Conservation (phyloP, 2,113 vertebrate genomes). For the Nycticorax nycticorax region DNA sequence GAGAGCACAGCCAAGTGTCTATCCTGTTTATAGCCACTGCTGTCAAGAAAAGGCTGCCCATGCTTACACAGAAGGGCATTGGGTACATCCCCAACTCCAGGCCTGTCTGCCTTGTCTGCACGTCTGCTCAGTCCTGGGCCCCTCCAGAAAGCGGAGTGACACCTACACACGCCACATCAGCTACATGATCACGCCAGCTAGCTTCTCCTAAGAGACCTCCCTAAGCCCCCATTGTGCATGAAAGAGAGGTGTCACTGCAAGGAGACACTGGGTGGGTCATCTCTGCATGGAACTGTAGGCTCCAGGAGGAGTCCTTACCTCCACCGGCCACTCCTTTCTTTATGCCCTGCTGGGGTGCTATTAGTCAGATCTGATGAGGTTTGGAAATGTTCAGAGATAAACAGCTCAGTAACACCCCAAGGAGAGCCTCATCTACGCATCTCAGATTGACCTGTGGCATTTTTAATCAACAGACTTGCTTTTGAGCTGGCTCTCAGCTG, state of each 20-base stretch:
- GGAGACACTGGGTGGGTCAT: fast-evolving
- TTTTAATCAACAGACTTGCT: background rate
- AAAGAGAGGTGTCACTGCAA: background rate
- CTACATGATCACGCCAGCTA: background rate
- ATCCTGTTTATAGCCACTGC: background rate
- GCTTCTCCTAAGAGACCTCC: background rate
- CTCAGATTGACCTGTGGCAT: background rate
- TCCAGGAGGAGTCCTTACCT: background rate
- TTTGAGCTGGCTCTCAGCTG: background rate
- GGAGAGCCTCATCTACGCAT: background rate
- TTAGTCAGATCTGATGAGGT: background rate
- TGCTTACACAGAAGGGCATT: background rate
- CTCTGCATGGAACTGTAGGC: background rate
- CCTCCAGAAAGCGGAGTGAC: background rate
- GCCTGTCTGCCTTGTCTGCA: background rate
- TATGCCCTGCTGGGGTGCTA: background rate
- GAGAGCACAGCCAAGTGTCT: background rate
- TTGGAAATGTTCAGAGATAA: background rate
- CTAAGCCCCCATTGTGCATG: background rate
- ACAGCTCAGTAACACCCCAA: background rate
- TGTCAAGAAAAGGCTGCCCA: background rate
- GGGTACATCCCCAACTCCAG: fast-evolving
- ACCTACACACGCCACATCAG: too few relatives aligned
- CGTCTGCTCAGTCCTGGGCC: too few relatives aligned
- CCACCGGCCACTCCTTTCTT: background rate